Base-by-base conservation (phyloP, 2,113 vertebrate species). In the Bolborhynchus lineola region DNA sequence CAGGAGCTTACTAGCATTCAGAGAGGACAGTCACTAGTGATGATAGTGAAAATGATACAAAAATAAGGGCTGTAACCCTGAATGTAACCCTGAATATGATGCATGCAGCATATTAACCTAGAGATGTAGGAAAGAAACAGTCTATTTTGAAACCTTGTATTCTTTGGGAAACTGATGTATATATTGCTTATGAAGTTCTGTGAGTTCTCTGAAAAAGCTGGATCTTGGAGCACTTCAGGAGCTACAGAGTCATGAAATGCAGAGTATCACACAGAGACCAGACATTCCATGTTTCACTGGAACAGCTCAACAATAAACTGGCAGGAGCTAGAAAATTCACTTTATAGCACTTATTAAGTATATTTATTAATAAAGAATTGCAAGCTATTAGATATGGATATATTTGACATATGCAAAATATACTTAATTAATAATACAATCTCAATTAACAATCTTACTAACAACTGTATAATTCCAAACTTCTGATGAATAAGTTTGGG, bases 351-450 rank as follows among this genome's bases (percentile, higher is more conserved):
- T 88, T 49, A 31, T 9, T 52, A 69, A 60, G 68, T 13, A 14
- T 9, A 47, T 23, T 41, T 25, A 67, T 67, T 33, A 35, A 60
- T 20, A 75, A 4, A 44, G 2, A n/a, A 35, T 25, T 70, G 77
- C 37, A 62, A 14, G 6, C 2, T 29, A 69, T n/a, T 47, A 68
- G 5, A 62, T 9, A 82, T 4, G 10, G 23, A 16, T 68, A 25
- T 39, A 35, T 4, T 35, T 13, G 25, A 55, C 7, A 24, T 20
- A 52, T 9, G 13, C 8, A 65, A 39, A 33, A 62, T 0, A 0
- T 16, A 52, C 13, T 20, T 24, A 46, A n/a, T n/a, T 16, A n/a
- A 23, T 59, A n/a, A 23, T 10, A n/a, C 55, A 21, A n/a, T n/a
- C 20, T 59, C 33, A 59, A 23, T 59, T 59, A 59, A 59, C 52